phyloP scores from a whole-genome alignment of 92 coral and sea anemone species.

The Montipora capitata region DNA sequence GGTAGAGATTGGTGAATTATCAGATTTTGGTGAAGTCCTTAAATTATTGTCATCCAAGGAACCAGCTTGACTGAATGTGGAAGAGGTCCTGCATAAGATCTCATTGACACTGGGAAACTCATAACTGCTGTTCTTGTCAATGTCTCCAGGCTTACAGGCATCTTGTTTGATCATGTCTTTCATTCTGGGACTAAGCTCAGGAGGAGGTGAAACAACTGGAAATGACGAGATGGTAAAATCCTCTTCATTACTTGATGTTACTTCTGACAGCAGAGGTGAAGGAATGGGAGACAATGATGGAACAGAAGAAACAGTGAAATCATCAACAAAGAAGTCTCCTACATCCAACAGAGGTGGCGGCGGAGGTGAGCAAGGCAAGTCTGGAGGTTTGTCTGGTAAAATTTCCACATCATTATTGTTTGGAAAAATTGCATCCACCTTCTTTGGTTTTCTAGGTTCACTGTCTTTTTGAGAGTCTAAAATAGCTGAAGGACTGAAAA shows the following conservation, averaged over 20 bases:
- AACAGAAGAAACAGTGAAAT: slow-evolving; percentile 24
- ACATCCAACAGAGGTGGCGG: slow-evolving; percentile 57
- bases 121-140: neutral
- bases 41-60: neutral
- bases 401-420: neutral
- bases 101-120: neutral
- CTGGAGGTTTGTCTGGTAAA: slow-evolving; percentile 7
- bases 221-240: neutral
- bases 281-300: slow-evolving; percentile 52
- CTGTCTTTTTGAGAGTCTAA: neutral
- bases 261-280: slow-evolving; percentile 27
- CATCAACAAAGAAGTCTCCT: slow-evolving; percentile 6
- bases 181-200: slow-evolving; percentile 58
- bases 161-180: slow-evolving; percentile 22
- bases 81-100: neutral
- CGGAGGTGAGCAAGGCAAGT: slow-evolving; percentile 36
- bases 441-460: neutral
- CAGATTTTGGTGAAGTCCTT: neutral
- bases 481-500: neutral
- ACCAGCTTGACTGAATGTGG: neutral
- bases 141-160: neutral
- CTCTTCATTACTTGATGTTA: slow-evolving; percentile 3
- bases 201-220: slow-evolving; percentile 68
- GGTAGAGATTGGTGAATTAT: neutral
- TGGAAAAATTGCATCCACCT: neutral